Conservation (phyloP, 2,888 invertebrate genomes). For the Lepidocyrtoides sp. region DNA sequence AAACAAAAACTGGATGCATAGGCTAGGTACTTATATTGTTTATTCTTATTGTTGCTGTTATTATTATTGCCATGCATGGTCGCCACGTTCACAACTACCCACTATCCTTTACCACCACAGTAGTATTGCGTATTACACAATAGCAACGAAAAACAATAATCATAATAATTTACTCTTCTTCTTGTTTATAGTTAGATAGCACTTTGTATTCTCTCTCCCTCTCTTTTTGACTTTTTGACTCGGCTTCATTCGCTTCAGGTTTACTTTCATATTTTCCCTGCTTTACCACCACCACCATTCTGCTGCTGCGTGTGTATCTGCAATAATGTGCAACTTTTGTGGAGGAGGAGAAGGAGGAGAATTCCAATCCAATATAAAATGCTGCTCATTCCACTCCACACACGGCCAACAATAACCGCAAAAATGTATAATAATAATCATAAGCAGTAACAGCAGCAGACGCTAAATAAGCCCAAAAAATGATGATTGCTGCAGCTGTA, state of each 20-base stretch:
- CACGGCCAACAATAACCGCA: no score
- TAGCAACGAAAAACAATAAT: slow-evolving; percentile 43
- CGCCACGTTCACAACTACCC: slow-evolving; percentile 3
- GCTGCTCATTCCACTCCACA: no score
- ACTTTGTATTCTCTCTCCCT: background rate
- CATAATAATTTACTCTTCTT: slow-evolving; percentile 47
- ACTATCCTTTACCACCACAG: background rate
- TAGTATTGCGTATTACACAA: no score
- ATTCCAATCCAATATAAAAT: background rate
- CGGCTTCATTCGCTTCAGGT: slow-evolving; percentile 63
- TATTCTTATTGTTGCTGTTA: background rate
- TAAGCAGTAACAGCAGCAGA: background rate
- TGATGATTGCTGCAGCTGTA: slow-evolving; percentile 9
- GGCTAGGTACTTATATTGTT: no score
- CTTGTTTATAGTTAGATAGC: background rate
- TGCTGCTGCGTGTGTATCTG: background rate
- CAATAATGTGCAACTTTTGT: background rate
- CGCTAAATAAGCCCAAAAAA: slow-evolving; percentile 14
- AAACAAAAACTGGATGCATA: background rate
- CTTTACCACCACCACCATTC: background rate
- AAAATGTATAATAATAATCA: background rate
- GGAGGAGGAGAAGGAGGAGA: background rate
- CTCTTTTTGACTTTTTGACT: slow-evolving; percentile 49
- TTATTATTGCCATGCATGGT: background rate
- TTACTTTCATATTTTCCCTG: slow-evolving; percentile 66